Percentiles rank a stretch among this genome's conserved stretches.
These are phyloP conservation scores for Leptobrachium leishanense DNA, from an alignment of 2,113 vertebrate species.

Conservation along the genomic window DNA sequence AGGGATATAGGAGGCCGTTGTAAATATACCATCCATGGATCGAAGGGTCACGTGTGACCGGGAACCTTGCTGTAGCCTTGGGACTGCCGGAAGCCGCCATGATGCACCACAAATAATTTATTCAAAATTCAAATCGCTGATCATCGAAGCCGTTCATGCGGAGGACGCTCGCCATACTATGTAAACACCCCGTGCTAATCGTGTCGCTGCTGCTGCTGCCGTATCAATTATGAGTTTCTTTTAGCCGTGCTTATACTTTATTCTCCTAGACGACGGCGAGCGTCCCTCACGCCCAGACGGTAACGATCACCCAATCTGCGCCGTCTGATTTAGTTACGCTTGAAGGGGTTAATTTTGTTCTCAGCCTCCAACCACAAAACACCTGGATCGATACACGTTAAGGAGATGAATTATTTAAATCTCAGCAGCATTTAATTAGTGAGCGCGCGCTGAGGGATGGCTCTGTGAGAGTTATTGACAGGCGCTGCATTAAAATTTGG, in stretches of 20 bases:
- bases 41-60: neutral
- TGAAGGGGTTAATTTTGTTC: conserved; percentile 91
- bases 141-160: neutral
- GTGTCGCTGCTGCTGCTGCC: neutral
- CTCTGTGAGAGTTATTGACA: conserved; percentile 95
- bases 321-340: neutral
- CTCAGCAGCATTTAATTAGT: conserved; percentile 98
- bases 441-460: conserved; percentile 93
- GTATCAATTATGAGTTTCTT: neutral
- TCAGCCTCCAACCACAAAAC: conserved; percentile 88
- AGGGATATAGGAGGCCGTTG: neutral
- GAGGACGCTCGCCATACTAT: neutral
- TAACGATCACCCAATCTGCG: neutral
- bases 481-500: conserved; percentile 71
- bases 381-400: conserved; percentile 98
- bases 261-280: neutral
- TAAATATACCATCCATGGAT: neutral
- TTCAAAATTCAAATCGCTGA: neutral
- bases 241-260: neutral
- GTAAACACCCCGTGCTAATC: neutral
- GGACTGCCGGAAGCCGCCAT: neutral
- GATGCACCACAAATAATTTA: neutral
- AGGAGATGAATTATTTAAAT: conserved; percentile 99
- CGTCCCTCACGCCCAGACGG: neutral
- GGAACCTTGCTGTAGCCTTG: neutral